Conservation (phyloP, 2,797 vertebrate genomes). For the Oreochromis grahami region DNA sequence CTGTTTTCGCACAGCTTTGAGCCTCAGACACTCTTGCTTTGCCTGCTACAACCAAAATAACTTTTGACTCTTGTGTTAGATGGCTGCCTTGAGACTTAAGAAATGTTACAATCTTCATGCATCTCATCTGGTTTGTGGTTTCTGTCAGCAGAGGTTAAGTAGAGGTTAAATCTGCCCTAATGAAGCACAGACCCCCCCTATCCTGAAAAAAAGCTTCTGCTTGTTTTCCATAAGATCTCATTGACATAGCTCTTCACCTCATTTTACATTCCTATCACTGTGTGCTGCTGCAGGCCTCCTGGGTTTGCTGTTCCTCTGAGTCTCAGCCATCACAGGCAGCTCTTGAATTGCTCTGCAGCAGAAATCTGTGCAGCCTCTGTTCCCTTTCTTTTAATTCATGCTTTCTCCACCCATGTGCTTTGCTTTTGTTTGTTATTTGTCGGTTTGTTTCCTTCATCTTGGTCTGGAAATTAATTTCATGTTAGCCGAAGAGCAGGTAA, state of each 20-base stretch:
- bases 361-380: slow-evolving; percentile 18
- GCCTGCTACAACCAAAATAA: slow-evolving; percentile 17
- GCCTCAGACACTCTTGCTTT: slow-evolving; percentile 7
- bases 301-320: slow-evolving; percentile 44
- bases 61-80: not conserved
- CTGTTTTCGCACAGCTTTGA: slow-evolving; percentile 40
- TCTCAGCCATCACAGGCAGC: slow-evolving; percentile 48
- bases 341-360: slow-evolving; percentile 35
- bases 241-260: slow-evolving; percentile 45
- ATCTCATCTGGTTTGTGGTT: slow-evolving; percentile 5
- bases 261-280: slow-evolving; percentile 62
- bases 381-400: slow-evolving; percentile 23
- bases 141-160: slow-evolving; percentile 28
- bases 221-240: slow-evolving; percentile 55
- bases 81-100: slow-evolving; percentile 5
- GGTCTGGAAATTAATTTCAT: slow-evolving; percentile 39
- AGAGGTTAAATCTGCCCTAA: slow-evolving; percentile 18
- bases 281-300: slow-evolving; percentile 48
- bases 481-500: slow-evolving; percentile 32
- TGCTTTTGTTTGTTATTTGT: not conserved
- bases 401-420: not conserved
- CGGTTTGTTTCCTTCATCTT: slow-evolving; percentile 16
- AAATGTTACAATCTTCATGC: not conserved
- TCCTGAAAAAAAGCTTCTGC: slow-evolving; percentile 13
- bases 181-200: not conserved